Evolutionary conservation across 2,797 vertebrate genomes (phyloP).

Genomic region (Crenichthys baileyi): DNA sequence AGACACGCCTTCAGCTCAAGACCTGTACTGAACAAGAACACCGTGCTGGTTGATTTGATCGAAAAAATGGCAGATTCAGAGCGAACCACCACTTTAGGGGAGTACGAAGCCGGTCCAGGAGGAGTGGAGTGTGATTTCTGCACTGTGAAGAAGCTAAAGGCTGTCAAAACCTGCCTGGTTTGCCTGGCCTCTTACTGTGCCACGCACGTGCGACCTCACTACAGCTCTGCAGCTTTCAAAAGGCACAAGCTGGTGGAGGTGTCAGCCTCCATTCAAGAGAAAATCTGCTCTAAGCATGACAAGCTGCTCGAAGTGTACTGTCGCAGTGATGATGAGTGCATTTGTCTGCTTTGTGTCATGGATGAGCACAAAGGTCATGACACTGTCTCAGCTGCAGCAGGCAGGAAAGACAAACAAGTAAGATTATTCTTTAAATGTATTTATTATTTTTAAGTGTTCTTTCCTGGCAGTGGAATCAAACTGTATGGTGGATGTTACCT

Average conservation of each 20-base stretch:
- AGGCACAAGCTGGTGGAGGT: conserved; percentile 83
- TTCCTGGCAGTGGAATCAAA: too few species aligned
- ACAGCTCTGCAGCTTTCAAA: conserved; percentile 83
- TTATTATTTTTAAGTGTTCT: too few species aligned
- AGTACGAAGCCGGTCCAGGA: conserved; percentile 5
- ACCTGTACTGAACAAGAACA: conserved; percentile 70
- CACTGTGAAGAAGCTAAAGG: conserved; percentile 74
- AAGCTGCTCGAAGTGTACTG: conserved; percentile 89
- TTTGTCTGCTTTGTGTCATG: conserved; percentile 88
- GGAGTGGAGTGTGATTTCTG: conserved; percentile 86
- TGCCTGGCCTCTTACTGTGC: conserved; percentile 90
- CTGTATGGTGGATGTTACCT: too few species aligned
- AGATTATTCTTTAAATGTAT: not conserved
- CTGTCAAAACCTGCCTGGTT: conserved; percentile 86
- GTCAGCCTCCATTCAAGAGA: conserved; percentile 77
- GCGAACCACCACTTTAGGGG: not conserved
- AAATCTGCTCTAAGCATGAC: conserved; percentile 83
- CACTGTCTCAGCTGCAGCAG: conserved; percentile 70
- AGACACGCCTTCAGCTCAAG: conserved; percentile 63
- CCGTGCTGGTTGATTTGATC: conserved; percentile 63
- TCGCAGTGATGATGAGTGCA: conserved; percentile 75
- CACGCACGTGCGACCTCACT: conserved; percentile 87
- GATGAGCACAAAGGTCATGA: conserved; percentile 83
- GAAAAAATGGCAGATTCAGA: conserved; percentile 25
- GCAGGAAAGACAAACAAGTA: conserved; percentile 83